These are phyloP conservation scores for Lutraria lutraria DNA, from an alignment of 2,888 invertebrate species.

Conservation along the genomic window DNA sequence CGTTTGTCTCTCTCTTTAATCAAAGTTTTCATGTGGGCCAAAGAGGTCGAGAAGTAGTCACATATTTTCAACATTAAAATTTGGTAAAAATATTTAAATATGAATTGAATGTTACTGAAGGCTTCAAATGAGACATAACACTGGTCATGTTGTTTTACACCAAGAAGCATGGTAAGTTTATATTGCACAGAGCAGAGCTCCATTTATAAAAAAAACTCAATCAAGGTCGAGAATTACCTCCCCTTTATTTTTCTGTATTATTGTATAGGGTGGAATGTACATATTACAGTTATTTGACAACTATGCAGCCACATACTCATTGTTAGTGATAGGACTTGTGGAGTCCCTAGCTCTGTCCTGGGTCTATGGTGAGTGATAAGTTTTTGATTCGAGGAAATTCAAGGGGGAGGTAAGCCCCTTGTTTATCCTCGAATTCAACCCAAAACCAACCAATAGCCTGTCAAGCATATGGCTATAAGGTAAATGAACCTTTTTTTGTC, in stretches of 20 bases:
- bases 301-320: conserved; percentile 88
- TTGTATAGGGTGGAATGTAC: conserved; percentile 87
- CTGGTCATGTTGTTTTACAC: conserved; percentile 20
- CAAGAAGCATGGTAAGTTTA: conserved; percentile 43
- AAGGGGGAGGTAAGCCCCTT: conserved; percentile 35
- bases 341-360: conserved; percentile 88
- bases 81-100: not conserved
- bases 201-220: conserved; percentile 12
- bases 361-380: conserved; percentile 87
- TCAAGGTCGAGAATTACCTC: conserved; percentile 40
- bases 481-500: not conserved
- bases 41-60: too few species aligned
- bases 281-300: conserved; percentile 88
- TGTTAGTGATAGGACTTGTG: conserved; percentile 89
- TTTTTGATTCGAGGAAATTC: conserved; percentile 6
- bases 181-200: conserved; percentile 31
- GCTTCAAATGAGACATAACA: not conserved
- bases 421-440: conserved; percentile 15
- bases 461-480: not conserved
- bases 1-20: too few species aligned
- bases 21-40: too few species aligned
- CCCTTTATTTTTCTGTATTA: conserved; percentile 63
- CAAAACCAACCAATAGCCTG: conserved; percentile 27
- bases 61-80: not conserved
- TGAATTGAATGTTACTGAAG: not conserved